Percentiles rank a stretch among this genome's conserved stretches.
Conservation (phyloP, 2,888 invertebrate species). For the Microctonus aethiopoides region DNA sequence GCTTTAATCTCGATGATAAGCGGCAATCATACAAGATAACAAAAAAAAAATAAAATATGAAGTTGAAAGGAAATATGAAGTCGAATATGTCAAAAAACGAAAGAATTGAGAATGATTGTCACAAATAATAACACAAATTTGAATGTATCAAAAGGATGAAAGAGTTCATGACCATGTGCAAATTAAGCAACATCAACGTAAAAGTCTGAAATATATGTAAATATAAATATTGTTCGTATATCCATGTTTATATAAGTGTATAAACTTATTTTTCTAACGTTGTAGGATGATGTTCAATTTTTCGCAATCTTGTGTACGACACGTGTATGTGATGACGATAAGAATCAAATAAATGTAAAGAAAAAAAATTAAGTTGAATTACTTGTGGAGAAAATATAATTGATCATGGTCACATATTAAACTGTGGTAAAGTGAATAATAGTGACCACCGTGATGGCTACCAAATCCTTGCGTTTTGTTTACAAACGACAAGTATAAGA, state of each 20-base stretch:
- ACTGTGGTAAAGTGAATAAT: too few species aligned
- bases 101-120: conserved; percentile 1
- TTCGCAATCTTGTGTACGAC: neutral
- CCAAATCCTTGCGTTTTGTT: too few species aligned
- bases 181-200: neutral
- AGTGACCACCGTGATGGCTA: too few species aligned
- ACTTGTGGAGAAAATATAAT: too few species aligned
- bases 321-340: neutral
- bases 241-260: neutral
- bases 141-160: neutral
- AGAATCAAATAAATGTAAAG: neutral
- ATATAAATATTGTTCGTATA: too few species aligned
- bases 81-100: neutral
- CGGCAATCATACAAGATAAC: conserved; percentile 37
- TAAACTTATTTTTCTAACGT: neutral
- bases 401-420: too few species aligned
- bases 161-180: neutral
- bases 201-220: neutral
- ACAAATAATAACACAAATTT: neutral
- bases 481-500: too few species aligned
- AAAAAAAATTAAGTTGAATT: neutral
- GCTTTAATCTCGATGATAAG: conserved; percentile 44
- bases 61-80: neutral
- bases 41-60: conserved; percentile 8
- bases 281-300: neutral